phyloP scores from a whole-genome alignment of 1,140 invertebrate genomes.

The Colletes latitarsis region DNA sequence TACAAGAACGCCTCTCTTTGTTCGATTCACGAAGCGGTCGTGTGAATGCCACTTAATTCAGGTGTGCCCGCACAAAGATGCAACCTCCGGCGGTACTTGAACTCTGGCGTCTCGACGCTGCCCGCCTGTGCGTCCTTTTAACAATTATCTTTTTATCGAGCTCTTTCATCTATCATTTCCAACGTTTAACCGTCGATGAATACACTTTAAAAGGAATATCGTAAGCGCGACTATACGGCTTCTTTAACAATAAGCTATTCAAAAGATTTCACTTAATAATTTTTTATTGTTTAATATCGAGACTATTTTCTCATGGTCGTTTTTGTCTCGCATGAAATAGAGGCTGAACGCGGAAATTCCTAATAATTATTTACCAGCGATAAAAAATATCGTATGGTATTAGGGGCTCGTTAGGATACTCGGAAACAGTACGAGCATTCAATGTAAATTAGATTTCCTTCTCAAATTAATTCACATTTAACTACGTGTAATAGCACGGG shows the following conservation, averaged over 20 bases:
- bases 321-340: neutral
- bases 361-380: neutral
- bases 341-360: neutral
- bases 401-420: neutral
- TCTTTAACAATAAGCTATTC: too few relatives aligned
- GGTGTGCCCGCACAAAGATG: conserved; percentile 63
- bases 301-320: neutral
- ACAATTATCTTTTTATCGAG: neutral
- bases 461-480: neutral
- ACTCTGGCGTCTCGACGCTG: conserved; percentile 33
- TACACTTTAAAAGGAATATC: too few relatives aligned
- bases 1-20: conserved; percentile 43
- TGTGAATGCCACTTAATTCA: conserved; percentile 62
- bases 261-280: too few relatives aligned
- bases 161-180: neutral
- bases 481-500: neutral
- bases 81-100: conserved; percentile 58
- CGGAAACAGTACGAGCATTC: neutral
- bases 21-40: conserved; percentile 4
- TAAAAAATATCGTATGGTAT: neutral
- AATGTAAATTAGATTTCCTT: conserved; percentile 25
- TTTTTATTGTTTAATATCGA: too few relatives aligned
- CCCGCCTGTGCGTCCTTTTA: neutral
- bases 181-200: neutral
- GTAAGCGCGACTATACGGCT: too few relatives aligned